Evolutionary conservation across 2,797 vertebrate species (phyloP).

Genomic region (Xenops minutus): DNA sequence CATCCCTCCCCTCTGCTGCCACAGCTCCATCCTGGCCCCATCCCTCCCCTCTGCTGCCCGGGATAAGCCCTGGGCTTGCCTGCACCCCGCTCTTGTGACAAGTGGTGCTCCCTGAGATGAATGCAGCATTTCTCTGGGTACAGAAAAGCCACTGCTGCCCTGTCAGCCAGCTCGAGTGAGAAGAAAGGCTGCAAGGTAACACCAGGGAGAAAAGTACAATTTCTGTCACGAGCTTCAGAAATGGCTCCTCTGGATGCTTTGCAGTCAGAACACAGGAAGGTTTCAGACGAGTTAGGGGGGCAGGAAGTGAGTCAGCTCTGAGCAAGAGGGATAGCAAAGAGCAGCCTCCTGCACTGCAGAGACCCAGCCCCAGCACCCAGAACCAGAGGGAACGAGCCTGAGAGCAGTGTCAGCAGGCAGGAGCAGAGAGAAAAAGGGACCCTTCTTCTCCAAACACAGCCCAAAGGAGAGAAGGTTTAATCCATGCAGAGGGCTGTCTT

Average conservation of each 20-base stretch:
- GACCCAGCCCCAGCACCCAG: not conserved
- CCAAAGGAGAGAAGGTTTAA: not conserved
- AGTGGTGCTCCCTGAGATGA: not conserved
- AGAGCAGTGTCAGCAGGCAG: not conserved
- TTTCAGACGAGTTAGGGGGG: not conserved
- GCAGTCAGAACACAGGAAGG: slow-evolving; percentile 39
- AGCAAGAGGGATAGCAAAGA: not conserved
- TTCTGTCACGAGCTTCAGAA: not conserved
- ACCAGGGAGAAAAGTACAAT: not conserved
- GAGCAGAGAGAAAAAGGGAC: not conserved
- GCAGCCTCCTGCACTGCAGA: not conserved
- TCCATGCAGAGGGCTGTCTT: not conserved
- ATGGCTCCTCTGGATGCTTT: not conserved
- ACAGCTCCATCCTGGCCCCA: too few relatives aligned
- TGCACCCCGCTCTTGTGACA: not conserved
- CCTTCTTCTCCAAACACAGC: not conserved
- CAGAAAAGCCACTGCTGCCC: not conserved
- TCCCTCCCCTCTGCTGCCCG: not conserved
- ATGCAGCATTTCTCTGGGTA: not conserved
- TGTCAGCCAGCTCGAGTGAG: not conserved
- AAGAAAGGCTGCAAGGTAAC: not conserved
- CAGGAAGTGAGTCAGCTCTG: slow-evolving; percentile 52
- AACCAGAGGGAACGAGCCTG: rapidly evolving
- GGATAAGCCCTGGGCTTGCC: too few relatives aligned
- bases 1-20: too few relatives aligned